Evolutionary conservation across 2,888 invertebrate genomes (phyloP), one percentile per base, ranked within the genome.

Genomic region (Caenorhabditis sp.): DNA sequence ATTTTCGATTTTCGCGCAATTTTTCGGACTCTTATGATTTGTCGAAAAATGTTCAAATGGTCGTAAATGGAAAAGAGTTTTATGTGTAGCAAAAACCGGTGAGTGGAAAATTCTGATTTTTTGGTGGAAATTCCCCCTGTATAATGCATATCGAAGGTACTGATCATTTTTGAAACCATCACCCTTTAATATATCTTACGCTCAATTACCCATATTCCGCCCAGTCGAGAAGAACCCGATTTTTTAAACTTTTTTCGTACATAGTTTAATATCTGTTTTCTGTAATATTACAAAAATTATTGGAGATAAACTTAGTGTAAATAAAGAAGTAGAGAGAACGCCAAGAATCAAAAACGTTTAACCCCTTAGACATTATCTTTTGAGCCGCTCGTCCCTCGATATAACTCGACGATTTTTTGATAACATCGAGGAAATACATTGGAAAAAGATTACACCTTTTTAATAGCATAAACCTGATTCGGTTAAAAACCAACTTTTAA

Each of bases 11-110:
- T 21, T 53, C 53, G 14, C 19, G 21, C 5, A 2, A 23, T 3
- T 71, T 71, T 53, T 71, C 63, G 19, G 71, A 71, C 26, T 71
- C 71, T 19, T 71, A 71, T 53, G 71, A 71, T 50, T 23, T 71
- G 17, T 62, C 66, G 27, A 49, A 53, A 50, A 66, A 66, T 59
- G 66, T 60, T 27, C 66, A 63, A 53, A 62, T 50, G 57, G 53
- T 60, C 27, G 51, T 55, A 6, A 37, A 53, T 19, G 60, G 62
- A 55, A 71, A 71, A 65, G 71, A 71, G 37, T 71, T 71, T 51
- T 71, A 71, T 57, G 71, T 71, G 27, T 70, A 19, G 36, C 21
- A 24, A 50, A 61, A 26, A n/a, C 14, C 14, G 50, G 50, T n/a
- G 14, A 6, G 31, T 58, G 49, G 54, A 58, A 50, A 10, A 12